Conservation (phyloP, 2,113 vertebrate species). For the Elephantulus edwardii region DNA sequence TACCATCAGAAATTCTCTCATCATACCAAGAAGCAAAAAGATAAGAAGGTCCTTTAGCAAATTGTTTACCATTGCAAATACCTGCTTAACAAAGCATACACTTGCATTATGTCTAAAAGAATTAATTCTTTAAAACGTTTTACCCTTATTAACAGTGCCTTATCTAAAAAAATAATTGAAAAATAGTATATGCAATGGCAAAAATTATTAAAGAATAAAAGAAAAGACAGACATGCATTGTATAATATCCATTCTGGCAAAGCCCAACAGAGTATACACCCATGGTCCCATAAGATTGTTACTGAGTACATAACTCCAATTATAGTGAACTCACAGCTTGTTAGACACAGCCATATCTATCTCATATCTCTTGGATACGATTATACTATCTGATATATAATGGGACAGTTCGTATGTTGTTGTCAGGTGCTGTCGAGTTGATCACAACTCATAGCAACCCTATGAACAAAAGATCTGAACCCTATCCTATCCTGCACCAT, state of each 20-base stretch:
- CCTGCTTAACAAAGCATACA: slow-evolving; percentile 10
- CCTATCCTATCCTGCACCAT: too few species aligned
- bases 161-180: slow-evolving; percentile 14
- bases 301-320: neutral
- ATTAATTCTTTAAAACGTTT: slow-evolving; percentile 13
- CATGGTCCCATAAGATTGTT: neutral
- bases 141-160: slow-evolving; percentile 4
- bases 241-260: neutral
- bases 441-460: too few species aligned
- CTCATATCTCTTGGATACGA: too few species aligned
- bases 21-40: neutral
- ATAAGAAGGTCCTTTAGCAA: neutral
- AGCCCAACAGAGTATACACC: neutral
- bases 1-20: neutral
- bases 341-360: too few species aligned
- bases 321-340: neutral
- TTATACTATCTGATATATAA: too few species aligned
- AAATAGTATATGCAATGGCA: neutral
- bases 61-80: neutral
- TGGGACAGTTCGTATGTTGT: too few species aligned
- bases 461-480: too few species aligned
- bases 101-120: neutral
- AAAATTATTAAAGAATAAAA: neutral
- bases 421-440: too few species aligned
- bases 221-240: neutral